Evolutionary conservation across 2,888 invertebrate species (phyloP).

Genomic region (Drosophila prolongata): DNA sequence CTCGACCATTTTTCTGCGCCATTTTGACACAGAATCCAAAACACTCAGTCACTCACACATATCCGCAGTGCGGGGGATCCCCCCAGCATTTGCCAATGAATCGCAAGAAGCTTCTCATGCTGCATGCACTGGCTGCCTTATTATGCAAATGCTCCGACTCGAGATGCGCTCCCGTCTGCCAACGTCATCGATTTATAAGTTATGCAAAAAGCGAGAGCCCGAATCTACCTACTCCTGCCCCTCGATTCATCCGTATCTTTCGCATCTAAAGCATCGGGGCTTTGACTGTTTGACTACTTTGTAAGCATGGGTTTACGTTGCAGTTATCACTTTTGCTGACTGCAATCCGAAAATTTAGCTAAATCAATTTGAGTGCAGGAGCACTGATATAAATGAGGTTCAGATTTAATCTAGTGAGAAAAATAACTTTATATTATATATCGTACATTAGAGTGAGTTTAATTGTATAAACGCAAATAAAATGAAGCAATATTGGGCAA

Average conservation of each 20-base stretch:
- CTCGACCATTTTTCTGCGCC: constrained; percentile 66
- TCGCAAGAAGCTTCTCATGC: constrained; percentile 62
- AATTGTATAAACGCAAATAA: too few relatives aligned
- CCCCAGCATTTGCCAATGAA: constrained; percentile 33
- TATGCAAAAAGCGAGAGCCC: constrained; percentile 60
- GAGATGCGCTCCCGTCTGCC: constrained; percentile 59
- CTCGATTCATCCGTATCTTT: constrained; percentile 11
- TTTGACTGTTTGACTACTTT: constrained; percentile 66
- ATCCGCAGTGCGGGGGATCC: constrained; percentile 30
- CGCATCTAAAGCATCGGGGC: constrained; percentile 21
- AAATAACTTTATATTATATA: too few relatives aligned
- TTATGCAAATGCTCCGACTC: constrained; percentile 68
- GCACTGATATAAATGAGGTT: neutral
- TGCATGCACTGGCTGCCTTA: constrained; percentile 58
- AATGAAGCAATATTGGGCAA: too few relatives aligned
- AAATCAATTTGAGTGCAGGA: constrained; percentile 35
- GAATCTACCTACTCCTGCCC: neutral
- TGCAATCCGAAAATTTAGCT: constrained; percentile 60
- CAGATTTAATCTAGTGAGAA: neutral
- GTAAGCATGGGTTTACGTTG: constrained; percentile 66
- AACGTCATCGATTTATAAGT: constrained; percentile 78
- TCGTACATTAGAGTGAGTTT: too few relatives aligned
- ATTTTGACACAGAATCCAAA: constrained; percentile 69
- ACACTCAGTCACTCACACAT: constrained; percentile 42
- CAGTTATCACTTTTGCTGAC: constrained; percentile 56